A percentile compares a stretch with the other conserved stretches of the same genome.
Conservation (phyloP, 2,797 vertebrate genomes). For the Parauchenoglanis punctatus region DNA sequence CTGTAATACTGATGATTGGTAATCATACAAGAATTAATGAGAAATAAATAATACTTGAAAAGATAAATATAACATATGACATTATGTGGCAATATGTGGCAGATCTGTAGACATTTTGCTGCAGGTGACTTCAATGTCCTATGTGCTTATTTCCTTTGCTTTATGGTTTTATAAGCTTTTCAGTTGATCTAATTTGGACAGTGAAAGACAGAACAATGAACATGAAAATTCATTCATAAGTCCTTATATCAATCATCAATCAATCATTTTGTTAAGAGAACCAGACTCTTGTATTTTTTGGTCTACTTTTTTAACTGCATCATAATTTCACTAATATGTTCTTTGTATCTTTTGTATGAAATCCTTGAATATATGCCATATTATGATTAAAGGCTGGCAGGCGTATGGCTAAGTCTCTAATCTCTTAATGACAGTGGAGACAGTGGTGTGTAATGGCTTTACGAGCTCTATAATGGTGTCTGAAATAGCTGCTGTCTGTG, state of each 20-base stretch:
- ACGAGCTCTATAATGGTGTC: conserved; percentile 56
- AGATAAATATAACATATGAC: not conserved
- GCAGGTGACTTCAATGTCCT: not conserved
- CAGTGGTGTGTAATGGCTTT: conserved; percentile 58
- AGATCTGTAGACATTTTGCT: not conserved
- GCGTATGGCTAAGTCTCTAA: conserved; percentile 54
- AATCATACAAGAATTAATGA: not conserved
- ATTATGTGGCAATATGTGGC: not conserved
- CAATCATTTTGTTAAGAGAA: conserved; percentile 7
- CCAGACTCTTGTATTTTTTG: not conserved
- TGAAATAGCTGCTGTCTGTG: conserved; percentile 62
- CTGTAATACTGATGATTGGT: not conserved
- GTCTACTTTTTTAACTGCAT: not conserved
- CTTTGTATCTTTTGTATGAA: conserved; percentile 42
- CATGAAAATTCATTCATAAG: not conserved
- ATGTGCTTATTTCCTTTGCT: not conserved
- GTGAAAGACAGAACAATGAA: not conserved
- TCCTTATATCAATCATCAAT: not conserved
- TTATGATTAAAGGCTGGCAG: conserved; percentile 52
- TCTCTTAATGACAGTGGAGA: conserved; percentile 60
- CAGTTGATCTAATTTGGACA: not conserved
- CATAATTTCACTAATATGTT: conserved; percentile 21
- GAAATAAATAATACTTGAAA: not conserved
- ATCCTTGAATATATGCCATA: conserved; percentile 45
- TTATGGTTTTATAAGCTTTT: not conserved